Base-by-base conservation (phyloP, 37 sponge, comb jelly and placozoan species). In the Aplysina aerophoba region DNA sequence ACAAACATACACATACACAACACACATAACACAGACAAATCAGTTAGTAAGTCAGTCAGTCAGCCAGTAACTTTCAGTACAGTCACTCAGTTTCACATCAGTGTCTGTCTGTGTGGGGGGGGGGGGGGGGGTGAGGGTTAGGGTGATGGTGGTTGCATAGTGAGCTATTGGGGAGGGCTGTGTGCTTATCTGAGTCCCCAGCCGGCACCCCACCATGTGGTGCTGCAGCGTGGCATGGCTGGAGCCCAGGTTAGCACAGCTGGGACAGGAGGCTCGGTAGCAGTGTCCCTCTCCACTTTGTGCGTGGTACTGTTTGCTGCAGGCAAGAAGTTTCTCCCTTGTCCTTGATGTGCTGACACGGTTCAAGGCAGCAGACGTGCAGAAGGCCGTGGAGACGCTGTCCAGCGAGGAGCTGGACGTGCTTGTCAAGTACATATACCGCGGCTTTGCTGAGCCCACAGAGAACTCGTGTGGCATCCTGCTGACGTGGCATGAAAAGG, bases 391-490 rank as follows among this genome's bases (percentile, higher is more conserved):
- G n/a, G 71, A 84, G 17, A 39, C 78, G 0, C 90, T 99, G n/a
- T 27, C 71, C 60, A 59, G 57, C 20, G 90, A 89, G 27, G 90
- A 99, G 65, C 62, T 91, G 41, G 99, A 99, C 38, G 80, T 92
- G 25, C 90, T 99, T 27, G 93, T 99, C 94, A 99, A 99, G 79
- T 99, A 97, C 84, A 83, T 99, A 67, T 99, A 99, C 85, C 91
- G 96, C 14, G 99, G 97, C 16, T 99, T 99, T 89, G 81, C 94
- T 34, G 79, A 85, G 53, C 94, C 96, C n/a, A 90, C 95, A n/a
- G 99, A 99, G 72, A 99, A 97, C 65, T 92, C 93, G 24, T 94
- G 94, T 82, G 96, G 95, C 3, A 89, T 91, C 15, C 88, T 99
- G 11, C 92, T 99, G n/a, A 85, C 83, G 31, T 99, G 97, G 97